Conservation (phyloP, 2,113 vertebrate species). For the Tragelaphus buxtoni region DNA sequence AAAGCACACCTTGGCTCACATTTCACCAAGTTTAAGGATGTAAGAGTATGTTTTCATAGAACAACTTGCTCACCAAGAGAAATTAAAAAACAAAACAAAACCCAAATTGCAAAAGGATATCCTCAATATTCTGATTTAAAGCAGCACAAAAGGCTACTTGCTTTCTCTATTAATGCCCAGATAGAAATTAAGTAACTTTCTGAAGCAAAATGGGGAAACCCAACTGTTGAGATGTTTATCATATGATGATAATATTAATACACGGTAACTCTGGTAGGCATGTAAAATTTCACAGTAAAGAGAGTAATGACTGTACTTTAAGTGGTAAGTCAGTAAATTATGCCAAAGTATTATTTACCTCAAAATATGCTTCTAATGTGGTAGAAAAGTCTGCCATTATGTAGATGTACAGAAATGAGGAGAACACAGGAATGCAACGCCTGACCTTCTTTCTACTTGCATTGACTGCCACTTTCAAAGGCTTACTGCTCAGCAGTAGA, state of each 20-base stretch:
- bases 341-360: constrained; percentile 44
- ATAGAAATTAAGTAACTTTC: constrained; percentile 48
- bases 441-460: constrained; percentile 43
- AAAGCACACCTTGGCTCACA: constrained; percentile 14
- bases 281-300: constrained; percentile 69
- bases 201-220: constrained; percentile 55
- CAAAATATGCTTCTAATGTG: constrained; percentile 48
- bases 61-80: constrained; percentile 42
- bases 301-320: constrained; percentile 43
- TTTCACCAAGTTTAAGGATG: background rate
- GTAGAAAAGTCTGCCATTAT: constrained; percentile 62
- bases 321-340: constrained; percentile 62
- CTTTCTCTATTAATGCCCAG: constrained; percentile 59
- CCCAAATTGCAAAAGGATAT: constrained; percentile 39
- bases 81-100: constrained; percentile 46
- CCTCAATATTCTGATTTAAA: constrained; percentile 20
- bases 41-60: constrained; percentile 23
- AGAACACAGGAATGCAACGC: constrained; percentile 38
- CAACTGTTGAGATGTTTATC: constrained; percentile 63
- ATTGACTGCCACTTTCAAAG: constrained; percentile 39
- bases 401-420: constrained; percentile 56
- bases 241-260: constrained; percentile 33
- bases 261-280: constrained; percentile 64
- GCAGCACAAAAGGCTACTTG: constrained; percentile 35
- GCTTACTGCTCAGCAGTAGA: constrained; percentile 17